Base-by-base conservation (phyloP, 2,888 invertebrate species). In the Corbicula japonica region DNA sequence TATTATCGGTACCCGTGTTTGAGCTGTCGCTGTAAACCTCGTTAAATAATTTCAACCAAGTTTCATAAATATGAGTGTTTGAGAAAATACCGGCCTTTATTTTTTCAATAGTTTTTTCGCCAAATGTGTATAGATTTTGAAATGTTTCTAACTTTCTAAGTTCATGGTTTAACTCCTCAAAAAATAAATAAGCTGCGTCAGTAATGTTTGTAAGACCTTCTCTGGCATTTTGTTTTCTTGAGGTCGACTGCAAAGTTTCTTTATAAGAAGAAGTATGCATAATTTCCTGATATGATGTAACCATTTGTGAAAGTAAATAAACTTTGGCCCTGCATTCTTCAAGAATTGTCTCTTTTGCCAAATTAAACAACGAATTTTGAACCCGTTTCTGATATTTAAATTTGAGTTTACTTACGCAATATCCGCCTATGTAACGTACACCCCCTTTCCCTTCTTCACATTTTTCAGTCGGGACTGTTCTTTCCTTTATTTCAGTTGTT, bases 381-480 rank as follows among this genome's bases (percentile, higher is more conserved):
- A 66, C 35, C 15, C 38, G 2, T 54, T 66, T 66, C 26, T 38
- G 38, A 21, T 61, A 23, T 6, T 61, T 61, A 26, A 23, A 4
- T 35, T 8, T 34, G 23, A 66, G 8, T 52, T 26, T 66, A 52
- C 66, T 66, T 1, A 66, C 32, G 38, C 54, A 66, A 15, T 66
- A 66, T 2, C 66, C 66, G 18, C 66, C 54, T 30, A 66, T 38
- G 28, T 52, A 66, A 34, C 52, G 23, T 10, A 54, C 23, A 3
- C 23, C n/a, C 1, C 66, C 66, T 26, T 66, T 52, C 10, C 54
- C 54, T 32, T 66, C 48, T 54, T 66, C 66, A 38, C 8, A 66
- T 34, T 66, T 66, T 38, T 52, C 52, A 35, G 35, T 38, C 3
- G 52, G 66, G 8, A 30, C 26, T n/a, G 23, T 15, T 46, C 52